Percentiles rank a stretch among this genome's conserved stretches.
phyloP scores from a whole-genome alignment of 2,888 invertebrate species.

The Drosophila pegasa region DNA sequence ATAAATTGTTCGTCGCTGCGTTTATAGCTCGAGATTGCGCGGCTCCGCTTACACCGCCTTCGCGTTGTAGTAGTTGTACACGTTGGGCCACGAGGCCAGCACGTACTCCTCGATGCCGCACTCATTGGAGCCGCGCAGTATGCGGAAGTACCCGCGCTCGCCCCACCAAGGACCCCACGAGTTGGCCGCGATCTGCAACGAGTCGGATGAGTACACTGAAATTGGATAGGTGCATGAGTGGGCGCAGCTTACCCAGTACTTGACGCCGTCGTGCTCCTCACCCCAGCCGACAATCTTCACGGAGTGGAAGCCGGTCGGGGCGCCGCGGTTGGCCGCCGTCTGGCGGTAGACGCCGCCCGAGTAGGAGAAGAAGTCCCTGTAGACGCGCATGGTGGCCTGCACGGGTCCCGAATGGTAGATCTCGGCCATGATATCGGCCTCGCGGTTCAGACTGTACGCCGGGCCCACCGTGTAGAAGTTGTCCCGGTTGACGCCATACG shows the following conservation, averaged over 20 bases:
- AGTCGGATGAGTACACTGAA: not conserved
- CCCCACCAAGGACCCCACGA: conserved; percentile 98
- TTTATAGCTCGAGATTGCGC: conserved; percentile 59
- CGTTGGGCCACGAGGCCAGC: conserved; percentile 89
- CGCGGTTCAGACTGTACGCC: conserved; percentile 90
- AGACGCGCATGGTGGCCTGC: conserved; percentile 95
- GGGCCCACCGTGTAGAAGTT: conserved; percentile 90
- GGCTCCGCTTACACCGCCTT: conserved; percentile 49
- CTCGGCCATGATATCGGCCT: conserved; percentile 96
- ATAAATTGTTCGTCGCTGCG: conserved; percentile 69
- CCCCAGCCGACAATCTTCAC: conserved; percentile 97
- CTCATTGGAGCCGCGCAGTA: conserved; percentile 93
- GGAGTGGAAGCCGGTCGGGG: conserved; percentile 92
- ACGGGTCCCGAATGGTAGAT: conserved; percentile 96
- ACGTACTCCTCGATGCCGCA: conserved; percentile 96
- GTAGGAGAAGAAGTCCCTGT: conserved; percentile 97
- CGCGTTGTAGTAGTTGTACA: conserved; percentile 81
- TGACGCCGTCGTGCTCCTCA: conserved; percentile 88
- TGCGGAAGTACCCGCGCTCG: conserved; percentile 95
- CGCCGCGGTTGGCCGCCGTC: conserved; percentile 86
- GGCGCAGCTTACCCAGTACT: conserved; percentile 91
- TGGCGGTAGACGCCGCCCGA: conserved; percentile 92
- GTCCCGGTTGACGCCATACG: conserved; percentile 85
- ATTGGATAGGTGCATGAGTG: not conserved
- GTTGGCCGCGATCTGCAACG: conserved; percentile 93